phyloP scores from a whole-genome alignment of 2,797 vertebrate species.

The Syncerus caffer region DNA sequence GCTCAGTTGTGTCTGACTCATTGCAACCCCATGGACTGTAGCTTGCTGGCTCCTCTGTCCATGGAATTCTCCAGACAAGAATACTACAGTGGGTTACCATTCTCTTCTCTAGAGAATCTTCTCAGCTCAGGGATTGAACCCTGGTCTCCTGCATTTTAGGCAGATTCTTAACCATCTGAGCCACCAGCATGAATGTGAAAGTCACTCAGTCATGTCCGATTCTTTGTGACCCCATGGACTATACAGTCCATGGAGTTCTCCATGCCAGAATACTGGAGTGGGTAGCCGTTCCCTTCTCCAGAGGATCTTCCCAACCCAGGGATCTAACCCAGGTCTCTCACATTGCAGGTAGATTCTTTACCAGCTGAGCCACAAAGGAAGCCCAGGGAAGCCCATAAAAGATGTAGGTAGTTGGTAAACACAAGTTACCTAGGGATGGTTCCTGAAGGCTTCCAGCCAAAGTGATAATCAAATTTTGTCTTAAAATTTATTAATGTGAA shows the following conservation, averaged over 20 bases:
- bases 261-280: neutral
- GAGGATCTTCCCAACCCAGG: neutral
- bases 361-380: neutral
- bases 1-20: neutral
- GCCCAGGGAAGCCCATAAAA: neutral
- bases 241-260: neutral
- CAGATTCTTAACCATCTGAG: neutral
- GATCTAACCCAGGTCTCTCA: neutral
- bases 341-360: neutral
- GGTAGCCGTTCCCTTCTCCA: rapidly evolving
- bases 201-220: neutral
- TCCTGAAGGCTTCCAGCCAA: neutral
- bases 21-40: neutral
- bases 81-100: neutral
- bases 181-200: neutral
- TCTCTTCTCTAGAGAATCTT: neutral
- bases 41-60: neutral
- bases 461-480: neutral
- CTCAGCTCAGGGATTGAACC: neutral
- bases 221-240: neutral
- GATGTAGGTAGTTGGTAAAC: rapidly evolving
- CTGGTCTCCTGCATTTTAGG: neutral
- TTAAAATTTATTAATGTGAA: neutral
- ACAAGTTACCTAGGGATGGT: neutral
- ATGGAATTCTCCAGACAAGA: neutral